Evolutionary conservation across 1,140 invertebrate species (phyloP), one percentile per base, ranked within the genome.

Genomic region (Dendroctonus ponderosae): DNA sequence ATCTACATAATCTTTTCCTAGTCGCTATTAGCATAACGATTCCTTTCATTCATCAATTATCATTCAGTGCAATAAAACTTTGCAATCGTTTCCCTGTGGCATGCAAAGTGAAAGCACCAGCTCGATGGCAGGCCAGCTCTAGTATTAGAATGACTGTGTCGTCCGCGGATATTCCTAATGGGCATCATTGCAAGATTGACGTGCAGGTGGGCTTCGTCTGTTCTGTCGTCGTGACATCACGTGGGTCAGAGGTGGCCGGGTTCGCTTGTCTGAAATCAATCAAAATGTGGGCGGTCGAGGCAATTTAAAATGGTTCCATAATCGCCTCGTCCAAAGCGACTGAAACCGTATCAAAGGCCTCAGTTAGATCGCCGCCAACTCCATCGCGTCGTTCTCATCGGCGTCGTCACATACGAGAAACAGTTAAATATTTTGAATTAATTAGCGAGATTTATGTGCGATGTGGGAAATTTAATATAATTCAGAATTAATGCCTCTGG

Each of bases 111-210:
- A 1, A 26, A 3, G 26, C 26, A 26, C 26, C 9, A 26, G 9
- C 39, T 56, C 53, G 53, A 56, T 56, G 41, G 15, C 11, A 7
- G 39, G 43, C 46, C 59, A 51, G 38, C n/a, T 40, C 59, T 49
- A 61, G 7, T 39, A 38, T 50, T 61, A 50, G 37, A 61, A 61
- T 50, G 46, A 49, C 48, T 50, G 7, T 49, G 59, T 39, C 59
- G 59, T 50, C 48, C 26, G 9, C 12, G 26, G 42, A 43, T 26
- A 43, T 61, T 50, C 59, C 59, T 61, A 61, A 61, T 61, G 59
- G 59, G 44, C 59, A 61, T 61, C 59, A 61, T 61, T 50, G 59
- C 48, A 44, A 50, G 59, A 61, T 61, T 61, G 59, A 61, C 59
- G 59, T 61, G 59, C 59, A 61, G 59, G 59, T 61, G 59, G 59